Conservation (phyloP, 1,140 invertebrate genomes). For the Caerostris darwini region DNA sequence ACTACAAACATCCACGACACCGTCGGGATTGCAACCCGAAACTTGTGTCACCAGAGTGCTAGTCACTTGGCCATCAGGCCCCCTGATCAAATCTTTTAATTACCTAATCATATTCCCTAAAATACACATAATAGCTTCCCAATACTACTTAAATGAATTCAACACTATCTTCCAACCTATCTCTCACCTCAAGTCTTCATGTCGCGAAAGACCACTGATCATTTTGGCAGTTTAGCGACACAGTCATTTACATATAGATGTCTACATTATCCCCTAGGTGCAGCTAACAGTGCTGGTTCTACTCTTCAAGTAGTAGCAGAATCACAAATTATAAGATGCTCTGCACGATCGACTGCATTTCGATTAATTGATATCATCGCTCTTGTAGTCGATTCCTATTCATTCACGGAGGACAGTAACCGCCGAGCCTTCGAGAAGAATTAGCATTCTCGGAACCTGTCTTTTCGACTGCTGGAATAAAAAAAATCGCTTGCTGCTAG, state of each 20-base stretch:
- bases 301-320: background rate
- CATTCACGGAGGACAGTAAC: background rate
- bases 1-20: too few relatives aligned
- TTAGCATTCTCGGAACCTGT: background rate
- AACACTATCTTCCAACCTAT: background rate
- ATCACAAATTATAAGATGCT: background rate
- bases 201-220: conserved; percentile 9
- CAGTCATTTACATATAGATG: conserved; percentile 11
- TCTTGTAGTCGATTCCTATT: conserved; percentile 4
- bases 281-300: background rate
- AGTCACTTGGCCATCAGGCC: too few relatives aligned
- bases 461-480: background rate
- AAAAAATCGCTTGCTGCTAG: background rate
- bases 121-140: too few relatives aligned
- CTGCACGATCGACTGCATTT: background rate
- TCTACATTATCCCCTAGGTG: background rate
- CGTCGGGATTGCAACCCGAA: too few relatives aligned
- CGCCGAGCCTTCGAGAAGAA: background rate
- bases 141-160: too few relatives aligned
- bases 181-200: background rate
- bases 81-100: too few relatives aligned
- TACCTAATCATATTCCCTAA: too few relatives aligned
- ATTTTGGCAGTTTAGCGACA: background rate
- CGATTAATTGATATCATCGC: conserved; percentile 15
- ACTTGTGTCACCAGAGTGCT: too few relatives aligned